Percentiles rank a stretch among this genome's conserved stretches.
phyloP scores from a whole-genome alignment of 2,797 vertebrate species.

The Sebastiscus albofasciatus region DNA sequence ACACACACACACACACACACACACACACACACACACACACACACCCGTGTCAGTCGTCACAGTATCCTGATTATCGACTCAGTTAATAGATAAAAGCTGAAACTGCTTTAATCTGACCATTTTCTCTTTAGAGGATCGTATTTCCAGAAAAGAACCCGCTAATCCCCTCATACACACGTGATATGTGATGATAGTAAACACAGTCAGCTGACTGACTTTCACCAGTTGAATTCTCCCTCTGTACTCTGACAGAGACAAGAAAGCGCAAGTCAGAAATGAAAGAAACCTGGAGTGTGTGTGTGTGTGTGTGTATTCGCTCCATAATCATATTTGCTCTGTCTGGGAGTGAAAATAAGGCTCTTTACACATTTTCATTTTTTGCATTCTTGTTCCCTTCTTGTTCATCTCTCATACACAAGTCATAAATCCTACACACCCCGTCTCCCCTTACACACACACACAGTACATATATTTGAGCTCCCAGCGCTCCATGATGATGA shows the following conservation, averaged over 20 bases:
- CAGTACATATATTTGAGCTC: constrained; percentile 31
- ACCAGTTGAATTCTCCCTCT: neutral
- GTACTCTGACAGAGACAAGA: neutral
- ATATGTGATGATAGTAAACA: constrained; percentile 17
- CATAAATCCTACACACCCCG: neutral
- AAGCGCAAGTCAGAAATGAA: neutral
- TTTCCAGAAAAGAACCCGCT: neutral
- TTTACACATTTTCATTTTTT: neutral
- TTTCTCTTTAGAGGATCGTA: constrained; percentile 9
- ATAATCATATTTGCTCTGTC: neutral
- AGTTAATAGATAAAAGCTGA: constrained; percentile 32
- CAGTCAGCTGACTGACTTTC: constrained; percentile 21
- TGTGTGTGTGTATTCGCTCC: too few species aligned
- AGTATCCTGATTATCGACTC: neutral
- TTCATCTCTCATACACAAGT: neutral
- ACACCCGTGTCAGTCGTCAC: neutral
- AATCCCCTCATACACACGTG: neutral
- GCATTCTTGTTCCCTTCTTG: neutral
- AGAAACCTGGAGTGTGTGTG: neutral
- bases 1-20: constrained; percentile 3
- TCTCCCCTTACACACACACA: neutral
- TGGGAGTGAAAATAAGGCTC: neutral
- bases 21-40: neutral
- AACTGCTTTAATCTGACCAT: constrained; percentile 3
- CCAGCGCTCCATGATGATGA: constrained; percentile 27